Base-by-base conservation (phyloP, 2,113 vertebrate species). In the Phalacrocorax brasilianus region DNA sequence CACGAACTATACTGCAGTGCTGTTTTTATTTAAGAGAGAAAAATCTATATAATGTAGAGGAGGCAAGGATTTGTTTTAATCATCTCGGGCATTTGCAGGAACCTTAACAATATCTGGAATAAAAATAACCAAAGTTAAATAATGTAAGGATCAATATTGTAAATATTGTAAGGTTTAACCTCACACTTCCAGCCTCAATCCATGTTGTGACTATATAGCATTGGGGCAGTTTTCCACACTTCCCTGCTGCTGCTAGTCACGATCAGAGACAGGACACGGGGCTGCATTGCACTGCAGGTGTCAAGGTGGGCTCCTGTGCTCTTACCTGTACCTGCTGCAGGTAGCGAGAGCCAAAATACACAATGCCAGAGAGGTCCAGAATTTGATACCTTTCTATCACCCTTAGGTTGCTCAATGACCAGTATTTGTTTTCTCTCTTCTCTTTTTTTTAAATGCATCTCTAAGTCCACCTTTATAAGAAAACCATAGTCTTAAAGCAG, bases 261-360 rank as follows among this genome's bases (percentile, higher is more conserved):
- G 4, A 30, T 47, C 28, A 72, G 56, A 72, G 71, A 45, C 6
- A 30, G 9, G 50, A 75, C 42, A 30, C 1, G 6, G 22, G 23
- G 5, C 28, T 55, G 11, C 28, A 42, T 35, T 9, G 1, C 5
- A 35, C 28, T 58, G 27, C 0, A 0, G 8, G 8, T 79, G 33
- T 5, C 9, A 28, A 53, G 32, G 26, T 0, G 12, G 2, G 3
- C 44, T 81, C 21, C 49, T 67, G 9, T 44, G 17, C 15, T 59
- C 20, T 62, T 67, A 42, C 5, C 12, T 74, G 22, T 30, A 33
- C 12, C 42, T 35, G 17, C 6, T 78, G 12, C 32, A 68, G n/a
- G 12, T 55, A 45, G 9, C 1, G 2, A 49, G 7, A 47, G 26
- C 18, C 7, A 1, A 73, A 59, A 61, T 1, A 72, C 7, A 35